phyloP scores from a whole-genome alignment of 2,113 vertebrate genomes.

The Ceyx margarethae region DNA sequence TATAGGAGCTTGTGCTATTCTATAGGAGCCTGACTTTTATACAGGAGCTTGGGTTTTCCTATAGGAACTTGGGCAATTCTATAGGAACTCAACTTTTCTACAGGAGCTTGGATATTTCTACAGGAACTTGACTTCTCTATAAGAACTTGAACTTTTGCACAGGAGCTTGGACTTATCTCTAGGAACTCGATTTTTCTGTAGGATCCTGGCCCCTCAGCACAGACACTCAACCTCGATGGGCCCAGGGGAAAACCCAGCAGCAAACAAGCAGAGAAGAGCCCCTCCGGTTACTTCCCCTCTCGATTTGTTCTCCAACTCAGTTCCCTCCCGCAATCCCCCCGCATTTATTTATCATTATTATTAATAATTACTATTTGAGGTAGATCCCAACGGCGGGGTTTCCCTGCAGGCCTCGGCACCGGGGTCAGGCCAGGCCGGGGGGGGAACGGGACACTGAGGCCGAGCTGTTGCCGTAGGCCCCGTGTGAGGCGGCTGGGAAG shows the following conservation, averaged over 20 bases:
- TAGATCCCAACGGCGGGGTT: neutral
- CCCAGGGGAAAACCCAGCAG: neutral
- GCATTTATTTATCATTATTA: neutral
- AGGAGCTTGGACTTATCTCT: neutral
- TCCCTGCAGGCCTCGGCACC: neutral
- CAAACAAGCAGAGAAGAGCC: neutral
- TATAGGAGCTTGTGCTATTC: neutral
- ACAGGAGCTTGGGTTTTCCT: neutral
- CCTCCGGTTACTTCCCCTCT: rapidly evolving
- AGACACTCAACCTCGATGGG: rapidly evolving
- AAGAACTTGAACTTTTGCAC: neutral
- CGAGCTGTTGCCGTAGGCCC: neutral
- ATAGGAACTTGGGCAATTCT: neutral
- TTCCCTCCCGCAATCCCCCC: rapidly evolving
- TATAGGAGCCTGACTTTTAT: too few relatives aligned
- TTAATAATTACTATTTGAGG: neutral
- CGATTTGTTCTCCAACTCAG: neutral
- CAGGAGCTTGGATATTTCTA: too few relatives aligned
- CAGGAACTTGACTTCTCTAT: too few relatives aligned
- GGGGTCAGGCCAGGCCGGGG: too few relatives aligned
- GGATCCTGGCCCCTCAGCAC: neutral
- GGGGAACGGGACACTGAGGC: too few relatives aligned
- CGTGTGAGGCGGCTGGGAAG: neutral
- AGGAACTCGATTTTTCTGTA: neutral
- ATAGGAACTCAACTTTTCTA: too few relatives aligned